Evolutionary conservation across 2,888 invertebrate species (phyloP).

Genomic region (Caprella mutica): DNA sequence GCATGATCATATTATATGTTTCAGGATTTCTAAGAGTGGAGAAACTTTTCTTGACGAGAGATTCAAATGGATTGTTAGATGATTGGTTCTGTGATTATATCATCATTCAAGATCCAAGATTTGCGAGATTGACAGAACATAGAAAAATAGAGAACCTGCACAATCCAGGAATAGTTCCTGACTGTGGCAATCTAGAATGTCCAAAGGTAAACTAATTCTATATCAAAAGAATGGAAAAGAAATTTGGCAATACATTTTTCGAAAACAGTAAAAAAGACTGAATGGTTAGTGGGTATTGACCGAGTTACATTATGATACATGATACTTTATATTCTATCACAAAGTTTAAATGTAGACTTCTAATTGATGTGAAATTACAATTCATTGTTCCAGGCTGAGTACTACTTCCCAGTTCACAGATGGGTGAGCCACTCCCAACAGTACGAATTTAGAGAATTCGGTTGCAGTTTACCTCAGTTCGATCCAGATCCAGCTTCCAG

Average conservation of each 20-base stretch:
- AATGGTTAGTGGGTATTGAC: background rate
- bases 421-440: conserved; percentile 41
- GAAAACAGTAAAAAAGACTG: no score
- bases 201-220: no score
- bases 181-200: no score
- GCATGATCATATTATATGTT: no score
- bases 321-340: no score
- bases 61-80: conserved; percentile 39
- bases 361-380: no score
- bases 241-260: no score
- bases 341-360: no score
- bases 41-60: conserved; percentile 41
- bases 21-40: conserved; percentile 23
- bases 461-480: conserved; percentile 41
- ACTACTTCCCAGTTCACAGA: conserved; percentile 41
- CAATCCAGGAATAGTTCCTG: background rate
- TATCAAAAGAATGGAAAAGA: no score
- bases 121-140: background rate
- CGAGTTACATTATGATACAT: no score
- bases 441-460: conserved; percentile 40
- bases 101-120: conserved; percentile 35
- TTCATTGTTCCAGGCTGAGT: conserved; percentile 4
- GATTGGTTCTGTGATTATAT: conserved; percentile 41
- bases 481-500: conserved; percentile 40
- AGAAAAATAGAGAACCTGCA: background rate